A percentile compares a stretch with the other conserved stretches of the same genome.
Evolutionary conservation across 2,797 vertebrate species (phyloP).

Genomic region (Spinibarbus caldwelli): DNA sequence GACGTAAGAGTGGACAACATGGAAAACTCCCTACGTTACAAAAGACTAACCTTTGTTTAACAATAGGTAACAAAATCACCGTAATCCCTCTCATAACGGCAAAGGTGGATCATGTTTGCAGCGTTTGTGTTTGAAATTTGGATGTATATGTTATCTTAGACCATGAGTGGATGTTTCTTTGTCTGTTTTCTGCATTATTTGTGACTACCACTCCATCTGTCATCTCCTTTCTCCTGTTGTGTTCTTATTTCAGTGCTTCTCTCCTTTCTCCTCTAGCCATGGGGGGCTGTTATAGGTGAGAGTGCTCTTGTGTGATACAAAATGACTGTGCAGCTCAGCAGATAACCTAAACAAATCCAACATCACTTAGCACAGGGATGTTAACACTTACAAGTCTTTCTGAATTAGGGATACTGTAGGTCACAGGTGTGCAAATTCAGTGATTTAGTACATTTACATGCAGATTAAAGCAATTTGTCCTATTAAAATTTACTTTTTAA

Average conservation of each 20-base stretch:
- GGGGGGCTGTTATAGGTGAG: background rate
- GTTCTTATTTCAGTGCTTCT: slow-evolving; percentile 8
- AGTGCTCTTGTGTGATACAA: slow-evolving; percentile 3
- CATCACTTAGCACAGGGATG: background rate
- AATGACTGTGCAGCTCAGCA: slow-evolving; percentile 1
- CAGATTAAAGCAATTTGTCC: background rate
- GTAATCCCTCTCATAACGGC: slow-evolving; percentile 62
- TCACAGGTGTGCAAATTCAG: background rate
- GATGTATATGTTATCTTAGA: slow-evolving; percentile 65
- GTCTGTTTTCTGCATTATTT: slow-evolving; percentile 26
- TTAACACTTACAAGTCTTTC: background rate
- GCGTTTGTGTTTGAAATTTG: slow-evolving; percentile 55
- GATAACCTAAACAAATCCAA: background rate
- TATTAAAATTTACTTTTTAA: too few species aligned
- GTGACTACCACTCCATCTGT: slow-evolving; percentile 30
- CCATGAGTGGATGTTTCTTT: slow-evolving; percentile 58
- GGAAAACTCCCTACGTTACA: slow-evolving; percentile 66
- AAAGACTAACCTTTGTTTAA: slow-evolving; percentile 65
- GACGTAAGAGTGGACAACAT: slow-evolving; percentile 60
- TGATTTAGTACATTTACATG: background rate
- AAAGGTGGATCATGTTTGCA: slow-evolving; percentile 64
- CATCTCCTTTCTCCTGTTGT: background rate
- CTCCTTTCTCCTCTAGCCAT: slow-evolving; percentile 15
- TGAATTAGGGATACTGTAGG: background rate
- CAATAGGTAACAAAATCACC: slow-evolving; percentile 65